These are phyloP conservation scores for Drosophila neonasuta DNA, from an alignment of 2,888 invertebrate species.

Conservation along the genomic window DNA sequence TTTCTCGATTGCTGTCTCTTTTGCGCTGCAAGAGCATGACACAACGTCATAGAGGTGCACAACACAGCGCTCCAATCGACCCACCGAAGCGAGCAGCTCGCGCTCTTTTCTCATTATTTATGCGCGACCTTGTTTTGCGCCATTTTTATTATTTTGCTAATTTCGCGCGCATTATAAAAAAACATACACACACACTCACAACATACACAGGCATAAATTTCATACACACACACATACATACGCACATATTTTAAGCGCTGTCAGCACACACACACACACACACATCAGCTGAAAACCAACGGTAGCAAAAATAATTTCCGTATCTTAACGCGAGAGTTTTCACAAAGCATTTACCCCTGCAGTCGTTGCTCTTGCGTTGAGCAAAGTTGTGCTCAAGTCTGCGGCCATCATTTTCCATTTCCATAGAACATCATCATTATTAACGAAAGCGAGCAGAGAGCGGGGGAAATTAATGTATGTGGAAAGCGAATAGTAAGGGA, in stretches of 20 bases:
- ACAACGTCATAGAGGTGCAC: constrained; percentile 63
- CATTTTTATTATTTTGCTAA: constrained; percentile 77
- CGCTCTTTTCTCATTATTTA: constrained; percentile 73
- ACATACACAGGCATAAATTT: constrained; percentile 40
- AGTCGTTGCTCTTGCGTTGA: neutral
- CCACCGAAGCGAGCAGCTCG: constrained; percentile 68
- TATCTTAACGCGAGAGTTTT: constrained; percentile 27
- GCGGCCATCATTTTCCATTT: constrained; percentile 23
- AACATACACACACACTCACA: constrained; percentile 22
- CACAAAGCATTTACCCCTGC: constrained; percentile 16
- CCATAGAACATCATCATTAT: constrained; percentile 9
- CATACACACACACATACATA: constrained; percentile 28
- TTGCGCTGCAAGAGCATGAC: neutral
- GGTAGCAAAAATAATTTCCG: constrained; percentile 37
- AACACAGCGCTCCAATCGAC: constrained; percentile 64
- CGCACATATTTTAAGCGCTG: constrained; percentile 26
- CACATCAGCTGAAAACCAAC: constrained; percentile 15
- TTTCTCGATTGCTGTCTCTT: too few species aligned
- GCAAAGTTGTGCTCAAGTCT: constrained; percentile 18
- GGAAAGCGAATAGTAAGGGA: neutral
- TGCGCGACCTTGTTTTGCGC: constrained; percentile 77
- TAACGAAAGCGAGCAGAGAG: neutral
- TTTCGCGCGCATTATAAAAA: constrained; percentile 72
- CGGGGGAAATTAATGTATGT: neutral
- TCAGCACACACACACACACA: constrained; percentile 26